Base-by-base conservation (phyloP, 2,113 vertebrate genomes). In the Sialia sialis region DNA sequence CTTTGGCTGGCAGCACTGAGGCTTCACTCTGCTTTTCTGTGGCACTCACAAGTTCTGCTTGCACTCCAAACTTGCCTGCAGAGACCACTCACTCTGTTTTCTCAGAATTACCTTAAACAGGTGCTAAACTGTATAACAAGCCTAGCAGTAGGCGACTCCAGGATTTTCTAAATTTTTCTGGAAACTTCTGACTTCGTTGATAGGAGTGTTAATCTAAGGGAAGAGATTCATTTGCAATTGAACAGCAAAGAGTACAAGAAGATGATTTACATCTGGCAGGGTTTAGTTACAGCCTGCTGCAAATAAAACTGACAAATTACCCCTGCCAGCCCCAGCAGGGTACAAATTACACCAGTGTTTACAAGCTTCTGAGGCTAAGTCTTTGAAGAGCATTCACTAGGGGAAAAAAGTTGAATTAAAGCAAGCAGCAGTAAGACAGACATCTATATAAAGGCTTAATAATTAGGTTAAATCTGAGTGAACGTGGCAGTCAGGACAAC, bases 231-330 rank as follows among this genome's bases (percentile, higher is more conserved):
- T 89, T 90, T 88, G 46, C 58, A 83, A 62, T 22, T 41, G 43
- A 87, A 73, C 78, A 72, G 77, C 66, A 73, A 89, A 48, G 63
- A 49, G 36, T 62, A 63, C 12, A 69, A 69, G 91, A 90, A 72
- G 51, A 75, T 81, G 38, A 93, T 86, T 90, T 87, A 64, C 63
- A 59, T 63, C 54, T 56, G 49, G 38, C 29, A 22, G 67, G 66
- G 29, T 77, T 95, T 85, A 92, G 41, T 88, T 79, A 77, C 52
- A 81, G 64, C 60, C 39, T 69, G 48, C 48, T 75, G 68, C 86
- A 90, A 88, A 92, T 78, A 80, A 88, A 94, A n/a, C 64, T 58
- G 67, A 96, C 13, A 68, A 93, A 93, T 91, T 66, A 75, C 78
- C 41, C 34, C 58, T 55, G 63, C 87, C 64, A 89, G 75, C 60